phyloP scores from a whole-genome alignment of 2,797 vertebrate species.

The Chanos chanos region DNA sequence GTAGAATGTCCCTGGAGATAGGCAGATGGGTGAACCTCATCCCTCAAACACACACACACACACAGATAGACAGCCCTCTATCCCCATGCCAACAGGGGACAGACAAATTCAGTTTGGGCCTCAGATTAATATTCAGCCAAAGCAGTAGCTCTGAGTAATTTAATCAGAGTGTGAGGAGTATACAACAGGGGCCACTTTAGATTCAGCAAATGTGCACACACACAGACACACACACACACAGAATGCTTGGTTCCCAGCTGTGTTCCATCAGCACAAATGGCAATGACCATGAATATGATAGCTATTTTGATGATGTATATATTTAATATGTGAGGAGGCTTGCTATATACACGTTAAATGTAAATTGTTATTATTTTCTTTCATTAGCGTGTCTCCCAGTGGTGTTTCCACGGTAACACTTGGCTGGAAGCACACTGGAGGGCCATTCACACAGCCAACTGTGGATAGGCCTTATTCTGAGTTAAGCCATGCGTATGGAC shows the following conservation, averaged over 20 bases:
- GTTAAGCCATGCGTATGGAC: too few relatives aligned
- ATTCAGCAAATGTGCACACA: constrained; percentile 52
- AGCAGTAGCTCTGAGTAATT: constrained; percentile 70
- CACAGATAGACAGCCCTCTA: constrained; percentile 7
- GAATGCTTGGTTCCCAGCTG: constrained; percentile 41
- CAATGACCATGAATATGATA: too few relatives aligned
- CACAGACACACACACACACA: constrained; percentile 9
- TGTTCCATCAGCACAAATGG: too few relatives aligned
- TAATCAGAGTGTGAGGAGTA: constrained; percentile 68
- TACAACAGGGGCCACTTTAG: constrained; percentile 68
- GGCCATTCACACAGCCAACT: too few relatives aligned
- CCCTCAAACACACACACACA: constrained; percentile 43
- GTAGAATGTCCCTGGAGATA: constrained; percentile 11
- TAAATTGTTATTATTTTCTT: too few relatives aligned
- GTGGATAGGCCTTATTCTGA: too few relatives aligned
- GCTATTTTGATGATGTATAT: constrained; percentile 52
- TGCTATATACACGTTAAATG: too few relatives aligned
- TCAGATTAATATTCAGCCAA: constrained; percentile 75
- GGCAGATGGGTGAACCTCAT: constrained; percentile 25
- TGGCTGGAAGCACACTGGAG: too few relatives aligned
- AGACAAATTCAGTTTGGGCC: constrained; percentile 72
- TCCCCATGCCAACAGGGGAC: constrained; percentile 41
- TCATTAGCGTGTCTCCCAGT: too few relatives aligned
- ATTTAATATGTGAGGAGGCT: constrained; percentile 15
- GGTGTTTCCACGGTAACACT: too few relatives aligned